Base-by-base conservation (phyloP, 1,140 invertebrate genomes). In the Cylas formicarius region DNA sequence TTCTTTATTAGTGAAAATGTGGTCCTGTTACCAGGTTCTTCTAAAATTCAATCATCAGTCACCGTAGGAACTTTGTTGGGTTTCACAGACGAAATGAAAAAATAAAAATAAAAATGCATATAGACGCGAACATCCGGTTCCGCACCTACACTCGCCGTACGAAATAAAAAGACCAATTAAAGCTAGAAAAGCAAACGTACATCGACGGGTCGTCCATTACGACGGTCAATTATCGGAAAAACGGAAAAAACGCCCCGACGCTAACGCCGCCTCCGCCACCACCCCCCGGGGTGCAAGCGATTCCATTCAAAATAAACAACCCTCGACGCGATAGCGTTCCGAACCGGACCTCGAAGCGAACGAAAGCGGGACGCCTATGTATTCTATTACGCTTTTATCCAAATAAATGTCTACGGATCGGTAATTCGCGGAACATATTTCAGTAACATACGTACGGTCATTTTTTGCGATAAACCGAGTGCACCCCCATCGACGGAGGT, bases 191-290 rank as follows among this genome's bases (percentile, higher is more conserved):
- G 22, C 17, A 35, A 35, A 35, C 33, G 33, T 9, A 16, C 11
- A 35, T 35, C 33, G 16, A 35, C 4, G 33, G 33, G 4, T 4
- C 33, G n/a, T 35, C 33, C 33, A 35, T 35, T 35, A 35, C 18
- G 33, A 20, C 16, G 33, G 33, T 35, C 33, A 35, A 35, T 35
- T 35, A 35, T 35, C 33, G 33, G 9, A 16, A 35, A 16, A 35
- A 20, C 33, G 16, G 13, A n/a, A 19, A 35, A 20, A 20, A 11
- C 13, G 24, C 8, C 9, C 8, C 4, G 8, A 4, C n/a, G 10
- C 11, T 17, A 16, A 35, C 18, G 33, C 16, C n/a, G n/a, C n/a
- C n/a, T n/a, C n/a, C n/a, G n/a, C n/a, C n/a, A n/a, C n/a, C n/a
- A n/a, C n/a, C n/a, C n/a, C n/a, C n/a, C n/a, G n/a, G n/a, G 16